Percentiles rank a stretch among this genome's conserved stretches.
Conservation (phyloP, 2,113 vertebrate genomes). For the Engystomops pustulosus region DNA sequence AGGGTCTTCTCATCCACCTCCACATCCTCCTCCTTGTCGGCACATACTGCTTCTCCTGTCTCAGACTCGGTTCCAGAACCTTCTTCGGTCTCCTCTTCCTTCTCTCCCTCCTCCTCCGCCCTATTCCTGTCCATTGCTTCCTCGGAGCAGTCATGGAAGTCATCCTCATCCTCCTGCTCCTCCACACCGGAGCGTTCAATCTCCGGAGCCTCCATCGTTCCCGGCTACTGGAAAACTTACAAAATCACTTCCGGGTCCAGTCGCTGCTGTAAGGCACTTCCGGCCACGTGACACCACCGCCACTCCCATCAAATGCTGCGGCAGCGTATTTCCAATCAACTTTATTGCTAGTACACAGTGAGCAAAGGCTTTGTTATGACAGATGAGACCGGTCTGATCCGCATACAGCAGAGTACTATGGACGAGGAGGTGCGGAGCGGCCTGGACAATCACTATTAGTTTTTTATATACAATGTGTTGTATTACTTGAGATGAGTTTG, state of each 20-base stretch:
- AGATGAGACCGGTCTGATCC: too few species aligned
- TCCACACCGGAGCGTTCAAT: slow-evolving; percentile 37
- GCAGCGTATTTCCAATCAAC: background rate
- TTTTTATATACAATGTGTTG: too few species aligned
- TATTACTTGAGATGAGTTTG: too few species aligned
- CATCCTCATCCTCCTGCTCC: slow-evolving; percentile 67
- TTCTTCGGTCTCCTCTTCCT: background rate
- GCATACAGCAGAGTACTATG: too few species aligned
- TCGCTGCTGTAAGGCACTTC: too few species aligned
- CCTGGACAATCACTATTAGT: too few species aligned
- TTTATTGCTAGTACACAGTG: background rate
- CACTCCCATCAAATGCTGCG: too few species aligned
- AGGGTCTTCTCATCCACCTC: slow-evolving; percentile 79
- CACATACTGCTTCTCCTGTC: background rate
- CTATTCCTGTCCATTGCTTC: slow-evolving; percentile 31
- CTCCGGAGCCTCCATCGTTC: slow-evolving; percentile 22
- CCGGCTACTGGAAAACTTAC: background rate
- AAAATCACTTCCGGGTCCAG: background rate
- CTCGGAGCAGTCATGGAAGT: slow-evolving; percentile 76
- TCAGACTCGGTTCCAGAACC: background rate
- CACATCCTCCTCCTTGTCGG: background rate
- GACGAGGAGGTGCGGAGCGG: too few species aligned
- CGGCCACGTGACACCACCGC: too few species aligned
- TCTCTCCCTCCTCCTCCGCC: background rate
- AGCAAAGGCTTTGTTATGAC: too few species aligned